Conservation (phyloP, 2,113 vertebrate genomes). For the Sphaerodactylus townsendi region DNA sequence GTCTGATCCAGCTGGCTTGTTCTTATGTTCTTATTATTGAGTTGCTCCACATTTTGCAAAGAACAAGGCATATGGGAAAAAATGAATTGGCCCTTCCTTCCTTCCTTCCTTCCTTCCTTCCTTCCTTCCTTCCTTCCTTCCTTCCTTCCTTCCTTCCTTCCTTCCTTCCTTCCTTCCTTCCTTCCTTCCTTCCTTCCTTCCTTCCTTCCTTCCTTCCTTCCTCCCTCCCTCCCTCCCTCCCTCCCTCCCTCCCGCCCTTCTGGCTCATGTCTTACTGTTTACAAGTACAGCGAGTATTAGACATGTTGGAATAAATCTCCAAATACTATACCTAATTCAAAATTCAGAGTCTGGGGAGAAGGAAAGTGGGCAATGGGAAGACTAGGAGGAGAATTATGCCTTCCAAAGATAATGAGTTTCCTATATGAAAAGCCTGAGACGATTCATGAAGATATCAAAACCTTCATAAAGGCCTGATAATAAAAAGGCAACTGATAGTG, state of each 20-base stretch:
- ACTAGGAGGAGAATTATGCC: background rate
- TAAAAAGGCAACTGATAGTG: constrained; percentile 29
- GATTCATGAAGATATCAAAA: constrained; percentile 37
- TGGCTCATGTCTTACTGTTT: too few species aligned
- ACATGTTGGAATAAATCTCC: constrained; percentile 40
- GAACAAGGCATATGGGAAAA: background rate
- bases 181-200: too few species aligned
- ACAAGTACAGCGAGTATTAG: constrained; percentile 14
- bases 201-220: too few species aligned
- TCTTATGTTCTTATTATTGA: too few species aligned
- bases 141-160: too few species aligned
- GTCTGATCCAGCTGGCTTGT: too few species aligned
- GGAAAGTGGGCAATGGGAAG: background rate
- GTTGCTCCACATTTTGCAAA: background rate
- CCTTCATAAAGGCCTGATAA: constrained; percentile 25
- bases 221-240: too few species aligned
- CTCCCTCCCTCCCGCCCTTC: too few species aligned
- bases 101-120: too few species aligned
- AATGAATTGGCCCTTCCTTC: too few species aligned
- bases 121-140: too few species aligned
- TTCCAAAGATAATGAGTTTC: background rate
- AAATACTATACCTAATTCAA: constrained; percentile 12
- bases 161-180: too few species aligned
- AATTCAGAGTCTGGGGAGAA: background rate
- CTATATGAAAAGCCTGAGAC: constrained; percentile 26